A percentile compares a stretch with the other conserved stretches of the same genome.
phyloP scores from a whole-genome alignment of 2,113 vertebrate genomes.

The Antechinus flavipes region DNA sequence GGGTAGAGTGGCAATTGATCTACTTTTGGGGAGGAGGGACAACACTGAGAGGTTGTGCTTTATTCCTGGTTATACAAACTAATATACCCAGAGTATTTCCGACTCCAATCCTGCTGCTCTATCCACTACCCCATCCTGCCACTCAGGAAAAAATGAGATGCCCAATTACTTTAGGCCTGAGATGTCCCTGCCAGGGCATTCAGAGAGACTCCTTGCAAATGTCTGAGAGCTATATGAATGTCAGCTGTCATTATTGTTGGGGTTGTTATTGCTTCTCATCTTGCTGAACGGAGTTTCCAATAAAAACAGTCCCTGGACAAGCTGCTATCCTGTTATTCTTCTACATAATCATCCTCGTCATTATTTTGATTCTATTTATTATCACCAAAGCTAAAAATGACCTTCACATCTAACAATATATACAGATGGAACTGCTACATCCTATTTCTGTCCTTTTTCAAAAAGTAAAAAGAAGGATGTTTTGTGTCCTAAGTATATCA shows the following conservation, averaged over 20 bases:
- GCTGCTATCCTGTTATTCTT: neutral
- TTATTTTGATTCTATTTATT: neutral
- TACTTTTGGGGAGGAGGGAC: neutral
- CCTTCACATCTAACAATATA: neutral
- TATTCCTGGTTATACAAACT: neutral
- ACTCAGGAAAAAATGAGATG: neutral
- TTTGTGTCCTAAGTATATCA: neutral
- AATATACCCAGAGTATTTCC: neutral
- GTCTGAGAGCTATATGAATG: fast-evolving
- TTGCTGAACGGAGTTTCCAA: neutral
- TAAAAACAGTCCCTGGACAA: neutral
- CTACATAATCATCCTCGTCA: neutral
- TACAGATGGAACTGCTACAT: neutral
- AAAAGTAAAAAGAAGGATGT: neutral
- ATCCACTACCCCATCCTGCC: neutral
- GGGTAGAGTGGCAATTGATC: neutral
- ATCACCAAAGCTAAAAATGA: neutral
- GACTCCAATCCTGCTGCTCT: neutral
- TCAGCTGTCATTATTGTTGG: neutral
- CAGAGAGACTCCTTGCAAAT: neutral
- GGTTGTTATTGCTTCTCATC: too few relatives aligned
- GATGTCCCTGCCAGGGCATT: neutral
- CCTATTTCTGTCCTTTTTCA: neutral
- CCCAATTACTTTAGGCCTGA: neutral
- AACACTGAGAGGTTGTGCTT: neutral